phyloP scores from a whole-genome alignment of 37 sponge, comb jelly and placozoan species.

The Spongia lamella region DNA sequence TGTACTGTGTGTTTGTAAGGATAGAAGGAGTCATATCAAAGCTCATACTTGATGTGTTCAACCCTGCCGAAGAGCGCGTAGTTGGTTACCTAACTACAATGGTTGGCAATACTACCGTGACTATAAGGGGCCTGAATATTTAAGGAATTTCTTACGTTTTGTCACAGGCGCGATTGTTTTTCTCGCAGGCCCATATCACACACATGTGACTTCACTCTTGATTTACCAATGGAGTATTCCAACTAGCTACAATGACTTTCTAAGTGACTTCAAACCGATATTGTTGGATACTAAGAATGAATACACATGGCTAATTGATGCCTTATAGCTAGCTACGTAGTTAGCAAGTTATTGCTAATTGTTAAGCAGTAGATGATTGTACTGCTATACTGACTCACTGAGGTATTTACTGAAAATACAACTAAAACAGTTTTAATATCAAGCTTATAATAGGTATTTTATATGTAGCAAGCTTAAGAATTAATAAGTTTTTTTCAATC shows the following conservation, averaged over 20 bases:
- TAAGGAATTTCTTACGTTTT: conserved; percentile 18
- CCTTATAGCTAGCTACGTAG: neutral
- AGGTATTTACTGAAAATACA: neutral
- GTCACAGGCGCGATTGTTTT: conserved; percentile 26
- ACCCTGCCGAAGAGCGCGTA: too few species aligned
- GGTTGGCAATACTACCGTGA: conserved; percentile 21
- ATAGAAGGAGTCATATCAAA: too few species aligned
- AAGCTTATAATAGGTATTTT: too few species aligned
- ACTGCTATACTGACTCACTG: too few species aligned
- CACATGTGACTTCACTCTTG: conserved; percentile 18
- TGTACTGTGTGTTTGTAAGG: too few species aligned
- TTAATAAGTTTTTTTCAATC: too few species aligned
- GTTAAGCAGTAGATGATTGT: neutral
- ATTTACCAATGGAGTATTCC: too few species aligned
- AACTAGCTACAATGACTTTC: conserved; percentile 17
- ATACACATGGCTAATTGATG: conserved; percentile 31
- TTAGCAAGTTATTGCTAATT: too few species aligned
- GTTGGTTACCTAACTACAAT: conserved; percentile 12
- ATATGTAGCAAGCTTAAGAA: too few species aligned
- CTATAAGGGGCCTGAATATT: neutral
- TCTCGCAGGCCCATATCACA: conserved; percentile 8
- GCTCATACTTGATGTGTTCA: too few species aligned
- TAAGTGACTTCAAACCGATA: conserved; percentile 3
- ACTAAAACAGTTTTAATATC: too few species aligned
- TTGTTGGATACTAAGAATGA: neutral